Conservation (phyloP, 64 coral and sea anemone species). For the Stichodactyla helianthus region DNA sequence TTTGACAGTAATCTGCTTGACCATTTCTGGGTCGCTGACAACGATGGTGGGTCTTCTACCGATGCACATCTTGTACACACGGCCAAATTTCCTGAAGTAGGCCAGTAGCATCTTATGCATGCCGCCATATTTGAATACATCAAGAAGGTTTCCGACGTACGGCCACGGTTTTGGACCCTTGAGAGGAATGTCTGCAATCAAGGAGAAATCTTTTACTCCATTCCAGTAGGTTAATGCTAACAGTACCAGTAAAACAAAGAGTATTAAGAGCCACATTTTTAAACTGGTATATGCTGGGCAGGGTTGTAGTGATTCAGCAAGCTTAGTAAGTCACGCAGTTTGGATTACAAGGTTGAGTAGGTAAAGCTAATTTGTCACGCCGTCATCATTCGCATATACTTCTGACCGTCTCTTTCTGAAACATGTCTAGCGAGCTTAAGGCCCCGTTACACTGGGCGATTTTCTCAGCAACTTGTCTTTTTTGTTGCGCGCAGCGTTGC, state of each 20-base stretch:
- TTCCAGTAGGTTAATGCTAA: constrained; percentile 33
- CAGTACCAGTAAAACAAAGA: not conserved
- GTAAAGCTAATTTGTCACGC: too few species aligned
- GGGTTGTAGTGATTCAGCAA: too few species aligned
- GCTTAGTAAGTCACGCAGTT: too few species aligned
- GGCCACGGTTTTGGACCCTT: constrained; percentile 44
- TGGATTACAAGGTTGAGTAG: too few species aligned
- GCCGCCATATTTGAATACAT: constrained; percentile 58
- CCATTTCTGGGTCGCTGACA: constrained; percentile 64
- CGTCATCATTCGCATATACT: too few species aligned
- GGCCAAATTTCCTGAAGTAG: constrained; percentile 69
- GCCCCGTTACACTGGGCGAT: too few species aligned
- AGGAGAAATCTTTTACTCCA: constrained; percentile 27
- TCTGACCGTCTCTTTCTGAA: too few species aligned
- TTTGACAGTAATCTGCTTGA: constrained; percentile 70
- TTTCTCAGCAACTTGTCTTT: too few species aligned
- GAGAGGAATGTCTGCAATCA: constrained; percentile 24
- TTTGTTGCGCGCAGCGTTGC: too few species aligned
- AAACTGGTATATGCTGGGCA: too few species aligned
- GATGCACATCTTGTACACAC: constrained; percentile 40
- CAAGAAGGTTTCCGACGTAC: constrained; percentile 48
- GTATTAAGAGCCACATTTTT: not conserved
- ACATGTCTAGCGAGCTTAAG: too few species aligned
- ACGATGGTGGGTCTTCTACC: constrained; percentile 36
- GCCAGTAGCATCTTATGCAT: constrained; percentile 43